Conservation (phyloP, 2,113 vertebrate species). For the Condylura cristata region DNA sequence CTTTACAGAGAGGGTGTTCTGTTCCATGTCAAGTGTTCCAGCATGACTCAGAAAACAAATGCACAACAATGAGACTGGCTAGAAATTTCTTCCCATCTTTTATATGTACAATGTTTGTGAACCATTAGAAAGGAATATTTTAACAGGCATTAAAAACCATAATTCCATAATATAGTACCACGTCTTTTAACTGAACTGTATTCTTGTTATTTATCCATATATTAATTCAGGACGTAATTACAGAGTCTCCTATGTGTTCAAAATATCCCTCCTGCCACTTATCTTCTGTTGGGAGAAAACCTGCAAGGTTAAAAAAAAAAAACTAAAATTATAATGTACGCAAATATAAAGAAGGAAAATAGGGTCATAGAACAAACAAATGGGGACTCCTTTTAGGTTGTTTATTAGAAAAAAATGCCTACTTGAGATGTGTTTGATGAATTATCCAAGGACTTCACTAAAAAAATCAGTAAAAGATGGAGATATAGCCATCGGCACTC, state of each 20-base stretch:
- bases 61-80: background rate
- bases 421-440: background rate
- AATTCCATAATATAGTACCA: background rate
- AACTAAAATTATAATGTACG: background rate
- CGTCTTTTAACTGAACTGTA: background rate
- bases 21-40: slow-evolving; percentile 19
- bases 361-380: background rate
- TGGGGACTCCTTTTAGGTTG: background rate
- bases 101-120: background rate
- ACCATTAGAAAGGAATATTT: background rate
- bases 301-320: background rate
- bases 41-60: background rate
- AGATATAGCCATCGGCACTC: background rate
- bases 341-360: background rate
- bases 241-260: background rate
- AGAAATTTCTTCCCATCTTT: background rate
- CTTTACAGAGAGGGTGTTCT: background rate
- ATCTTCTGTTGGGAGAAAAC: background rate
- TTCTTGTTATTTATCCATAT: background rate
- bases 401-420: background rate
- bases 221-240: background rate
- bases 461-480: background rate
- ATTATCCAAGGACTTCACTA: background rate
- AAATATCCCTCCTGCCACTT: no score
- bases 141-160: background rate